These are phyloP conservation scores for Dermatophagoides farinae DNA, from an alignment of 1,140 invertebrate species.

Conservation along the genomic window DNA sequence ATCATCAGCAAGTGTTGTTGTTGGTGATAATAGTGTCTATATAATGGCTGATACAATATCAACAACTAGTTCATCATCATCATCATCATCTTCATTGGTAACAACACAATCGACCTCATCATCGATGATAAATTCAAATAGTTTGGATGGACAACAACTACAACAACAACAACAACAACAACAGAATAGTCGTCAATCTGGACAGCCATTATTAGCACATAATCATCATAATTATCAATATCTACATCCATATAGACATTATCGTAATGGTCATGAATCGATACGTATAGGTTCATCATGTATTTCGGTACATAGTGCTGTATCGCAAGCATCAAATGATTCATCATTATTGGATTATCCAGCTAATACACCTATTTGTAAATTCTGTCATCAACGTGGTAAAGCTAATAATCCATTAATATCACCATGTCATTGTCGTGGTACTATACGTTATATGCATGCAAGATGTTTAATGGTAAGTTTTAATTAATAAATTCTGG, in stretches of 20 bases:
- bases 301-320: not conserved
- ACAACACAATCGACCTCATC: not conserved
- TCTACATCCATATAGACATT: not conserved
- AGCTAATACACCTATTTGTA: constrained; percentile 28
- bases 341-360: constrained; percentile 16
- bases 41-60: too few species aligned
- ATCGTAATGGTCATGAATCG: not conserved
- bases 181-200: not conserved
- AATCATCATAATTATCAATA: not conserved
- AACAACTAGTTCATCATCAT: not conserved
- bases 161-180: too few species aligned
- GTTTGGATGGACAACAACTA: not conserved
- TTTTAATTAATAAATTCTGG: constrained; percentile 1
- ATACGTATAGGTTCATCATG: not conserved
- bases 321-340: not conserved
- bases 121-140: not conserved
- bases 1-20: not conserved
- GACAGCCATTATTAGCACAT: not conserved
- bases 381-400: constrained; percentile 32
- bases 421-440: constrained; percentile 33
- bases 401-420: constrained; percentile 31
- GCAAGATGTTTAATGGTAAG: constrained; percentile 32
- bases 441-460: constrained; percentile 34
- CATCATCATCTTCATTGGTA: not conserved
- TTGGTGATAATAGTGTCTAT: too few species aligned